phyloP scores from a whole-genome alignment of 2,113 vertebrate species.

The Atrichornis clamosus region DNA sequence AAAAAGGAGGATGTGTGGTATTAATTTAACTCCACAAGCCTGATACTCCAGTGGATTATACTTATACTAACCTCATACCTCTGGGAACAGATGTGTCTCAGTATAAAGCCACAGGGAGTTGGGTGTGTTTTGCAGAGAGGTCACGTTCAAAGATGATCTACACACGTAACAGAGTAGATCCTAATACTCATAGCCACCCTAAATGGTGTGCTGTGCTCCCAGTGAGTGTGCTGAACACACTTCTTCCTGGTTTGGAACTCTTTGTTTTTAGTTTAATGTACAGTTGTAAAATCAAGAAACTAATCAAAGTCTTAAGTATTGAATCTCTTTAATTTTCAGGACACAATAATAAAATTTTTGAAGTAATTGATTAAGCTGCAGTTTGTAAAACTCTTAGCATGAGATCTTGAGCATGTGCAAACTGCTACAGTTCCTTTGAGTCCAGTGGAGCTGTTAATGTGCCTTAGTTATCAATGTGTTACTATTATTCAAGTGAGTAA shows the following conservation, averaged over 20 bases:
- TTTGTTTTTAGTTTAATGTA: not conserved
- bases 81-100: not conserved
- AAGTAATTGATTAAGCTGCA: not conserved
- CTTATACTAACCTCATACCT: not conserved
- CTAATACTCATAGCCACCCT: not conserved
- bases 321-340: not conserved
- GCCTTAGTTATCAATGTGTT: not conserved
- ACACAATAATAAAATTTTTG: not conserved
- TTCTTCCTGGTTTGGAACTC: not conserved
- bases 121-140: not conserved
- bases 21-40: not conserved
- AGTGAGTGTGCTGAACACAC: not conserved
- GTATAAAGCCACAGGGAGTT: not conserved
- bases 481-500: not conserved
- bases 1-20: not conserved
- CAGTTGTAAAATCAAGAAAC: not conserved
- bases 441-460: not conserved
- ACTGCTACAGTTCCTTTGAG: not conserved
- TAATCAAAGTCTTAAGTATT: not conserved
- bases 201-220: fast-evolving
- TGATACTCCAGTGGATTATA: not conserved
- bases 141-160: fast-evolving
- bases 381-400: not conserved
- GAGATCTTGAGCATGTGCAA: not conserved
- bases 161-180: not conserved